A percentile compares a stretch with the other conserved stretches of the same genome.
These are phyloP conservation scores for Bungarus multicinctus DNA, from an alignment of 2,113 vertebrate species.

Conservation along the genomic window DNA sequence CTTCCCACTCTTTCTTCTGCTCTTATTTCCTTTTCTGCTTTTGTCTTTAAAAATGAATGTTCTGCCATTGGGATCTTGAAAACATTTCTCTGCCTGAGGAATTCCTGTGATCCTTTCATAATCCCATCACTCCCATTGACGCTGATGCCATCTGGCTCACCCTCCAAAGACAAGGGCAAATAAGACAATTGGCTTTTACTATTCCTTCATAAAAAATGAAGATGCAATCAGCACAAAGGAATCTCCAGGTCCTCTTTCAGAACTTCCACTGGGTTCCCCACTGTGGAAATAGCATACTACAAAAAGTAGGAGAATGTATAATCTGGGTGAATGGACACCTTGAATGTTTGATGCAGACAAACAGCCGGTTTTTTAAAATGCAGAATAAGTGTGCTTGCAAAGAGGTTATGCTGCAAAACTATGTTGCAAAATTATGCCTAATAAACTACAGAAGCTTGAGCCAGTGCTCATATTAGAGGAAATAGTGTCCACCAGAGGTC, in stretches of 20 bases:
- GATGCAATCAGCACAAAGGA: conserved; percentile 42
- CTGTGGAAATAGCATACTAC: conserved; percentile 29
- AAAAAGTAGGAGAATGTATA: neutral
- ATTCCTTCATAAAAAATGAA: conserved; percentile 42
- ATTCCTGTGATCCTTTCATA: conserved; percentile 23
- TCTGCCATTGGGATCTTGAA: neutral
- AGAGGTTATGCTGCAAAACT: neutral
- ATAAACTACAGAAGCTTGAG: neutral
- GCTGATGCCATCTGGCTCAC: conserved; percentile 45
- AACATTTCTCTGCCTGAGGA: neutral
- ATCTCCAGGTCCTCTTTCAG: conserved; percentile 26
- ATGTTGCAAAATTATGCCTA: neutral
- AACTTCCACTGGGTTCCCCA: conserved; percentile 33
- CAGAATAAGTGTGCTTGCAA: neutral
- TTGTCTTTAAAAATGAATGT: neutral
- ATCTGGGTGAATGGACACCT: neutral
- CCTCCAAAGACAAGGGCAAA: conserved; percentile 43
- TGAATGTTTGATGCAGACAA: neutral
- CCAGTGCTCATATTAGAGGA: neutral
- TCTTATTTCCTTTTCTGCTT: neutral
- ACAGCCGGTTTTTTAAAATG: neutral
- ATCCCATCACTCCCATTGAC: conserved; percentile 34
- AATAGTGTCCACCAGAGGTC: neutral
- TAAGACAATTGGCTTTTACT: conserved; percentile 48
- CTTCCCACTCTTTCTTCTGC: neutral